phyloP scores from a whole-genome alignment of 2,888 invertebrate species.

The Cancer borealis region DNA sequence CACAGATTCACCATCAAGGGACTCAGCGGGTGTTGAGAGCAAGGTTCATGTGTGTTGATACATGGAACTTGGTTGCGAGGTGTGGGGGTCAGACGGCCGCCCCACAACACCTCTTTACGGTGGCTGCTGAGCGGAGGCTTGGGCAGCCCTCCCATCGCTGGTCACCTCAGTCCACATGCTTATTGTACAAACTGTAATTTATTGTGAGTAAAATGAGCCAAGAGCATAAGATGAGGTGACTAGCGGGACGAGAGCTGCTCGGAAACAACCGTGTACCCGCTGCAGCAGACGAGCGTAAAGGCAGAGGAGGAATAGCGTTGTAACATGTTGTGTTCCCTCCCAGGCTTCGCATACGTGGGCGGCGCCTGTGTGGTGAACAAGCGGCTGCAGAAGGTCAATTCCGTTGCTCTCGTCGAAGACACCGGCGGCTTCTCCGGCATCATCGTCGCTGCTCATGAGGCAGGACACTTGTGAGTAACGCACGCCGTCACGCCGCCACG shows the following conservation, averaged over 20 bases:
- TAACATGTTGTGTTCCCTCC: not conserved
- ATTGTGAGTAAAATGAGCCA: not conserved
- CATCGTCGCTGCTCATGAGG: conserved; percentile 97
- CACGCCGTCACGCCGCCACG: not conserved
- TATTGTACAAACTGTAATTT: not conserved
- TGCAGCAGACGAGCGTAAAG: not conserved
- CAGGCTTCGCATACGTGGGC: conserved; percentile 97
- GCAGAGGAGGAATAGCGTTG: not conserved
- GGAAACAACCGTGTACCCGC: not conserved
- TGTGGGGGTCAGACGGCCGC: not conserved
- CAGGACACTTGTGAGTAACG: conserved; percentile 93
- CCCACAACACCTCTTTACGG: not conserved
- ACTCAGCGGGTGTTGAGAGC: not conserved
- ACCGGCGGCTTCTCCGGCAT: conserved; percentile 97
- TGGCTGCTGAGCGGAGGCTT: not conserved
- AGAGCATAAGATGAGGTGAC: conserved; percentile 16
- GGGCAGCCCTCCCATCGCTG: not conserved
- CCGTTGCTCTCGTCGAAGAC: conserved; percentile 97
- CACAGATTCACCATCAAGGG: not conserved
- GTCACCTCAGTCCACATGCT: not conserved
- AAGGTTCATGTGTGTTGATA: not conserved
- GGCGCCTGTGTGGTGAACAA: conserved; percentile 98
- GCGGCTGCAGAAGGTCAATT: conserved; percentile 94
- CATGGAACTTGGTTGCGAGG: not conserved
- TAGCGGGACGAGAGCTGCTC: not conserved